Evolutionary conservation across 2,797 vertebrate genomes (phyloP), one percentile per base, ranked within the genome.

Genomic region (Bradypodion pumilum): DNA sequence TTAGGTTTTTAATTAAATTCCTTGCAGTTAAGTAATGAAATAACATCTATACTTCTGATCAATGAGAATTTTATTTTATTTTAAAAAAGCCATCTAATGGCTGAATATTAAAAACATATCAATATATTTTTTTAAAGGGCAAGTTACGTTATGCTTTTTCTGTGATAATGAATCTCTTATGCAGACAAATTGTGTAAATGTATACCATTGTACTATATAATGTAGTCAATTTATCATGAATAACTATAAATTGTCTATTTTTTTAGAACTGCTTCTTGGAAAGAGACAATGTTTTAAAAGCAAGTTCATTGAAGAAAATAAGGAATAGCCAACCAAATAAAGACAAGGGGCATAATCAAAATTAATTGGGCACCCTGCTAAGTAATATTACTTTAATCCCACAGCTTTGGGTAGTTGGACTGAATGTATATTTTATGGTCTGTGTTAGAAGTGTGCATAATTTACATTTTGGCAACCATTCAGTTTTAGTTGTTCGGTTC

Each of bases 381-480:
- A 94, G 94, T 93, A 93, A 95, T 94, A 93, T 93, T 95, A 85
- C 92, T 94, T 94, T 95, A 93, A 94, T 95, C 93, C 94, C 85
- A 88, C 92, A 91, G 92, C 88, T 95, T 90, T 91, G 92, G 91
- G 89, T 88, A 90, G 80, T 82, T 74, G 56, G 80, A 49, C 40
- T 82, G 80, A 42, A 49, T 74, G 73, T 95, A 93, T 94, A 42
- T 82, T 95, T 95, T 93, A 94, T 87, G 78, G 84, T 90, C 90
- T 87, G 85, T 95, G 94, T 95, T 93, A 90, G 89, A 94, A 91
- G 93, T 88, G 88, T 70, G 92, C 91, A 86, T 92, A 91, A 92
- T 94, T 92, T 85, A 90, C 87, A 78, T 87, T 85, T 91, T 93
- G 90, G 91, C 93, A 92, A 89, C 42, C 80, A 65, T 63, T 84